phyloP scores from a whole-genome alignment of 2,888 invertebrate genomes.

The Habrosyne pyritoides region DNA sequence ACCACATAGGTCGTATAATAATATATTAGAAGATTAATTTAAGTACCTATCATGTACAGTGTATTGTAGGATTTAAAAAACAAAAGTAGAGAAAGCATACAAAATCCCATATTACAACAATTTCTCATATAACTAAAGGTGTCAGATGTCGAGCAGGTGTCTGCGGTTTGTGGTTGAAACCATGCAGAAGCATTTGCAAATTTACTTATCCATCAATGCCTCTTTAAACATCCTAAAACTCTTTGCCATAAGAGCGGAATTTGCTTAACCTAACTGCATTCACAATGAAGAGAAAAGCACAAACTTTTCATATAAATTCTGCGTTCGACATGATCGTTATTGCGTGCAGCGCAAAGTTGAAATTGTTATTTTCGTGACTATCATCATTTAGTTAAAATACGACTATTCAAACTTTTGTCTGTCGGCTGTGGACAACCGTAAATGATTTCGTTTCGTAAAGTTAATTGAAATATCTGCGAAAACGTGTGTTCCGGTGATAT shows the following conservation, averaged over 20 bases:
- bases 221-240: slow-evolving; percentile 15
- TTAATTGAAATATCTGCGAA: slow-evolving; percentile 23
- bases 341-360: slow-evolving; percentile 28
- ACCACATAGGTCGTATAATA: no score
- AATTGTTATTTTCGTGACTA: slow-evolving; percentile 20
- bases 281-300: slow-evolving; percentile 16
- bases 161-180: slow-evolving; percentile 59
- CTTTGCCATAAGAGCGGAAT: slow-evolving; percentile 14
- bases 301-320: slow-evolving; percentile 38
- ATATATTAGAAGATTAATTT: no score
- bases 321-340: slow-evolving; percentile 38
- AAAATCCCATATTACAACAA: slow-evolving; percentile 47
- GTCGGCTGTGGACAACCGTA: slow-evolving; percentile 37
- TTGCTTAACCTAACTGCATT: slow-evolving; percentile 24
- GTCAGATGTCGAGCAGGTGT: slow-evolving; percentile 60
- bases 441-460: slow-evolving; percentile 35
- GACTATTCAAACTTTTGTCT: slow-evolving; percentile 42
- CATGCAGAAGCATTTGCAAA: slow-evolving; percentile 32
- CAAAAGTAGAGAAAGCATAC: slow-evolving; percentile 30
- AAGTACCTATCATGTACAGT: no score
- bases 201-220: slow-evolving; percentile 21
- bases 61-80: slow-evolving; percentile 7
- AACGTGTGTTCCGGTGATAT: not conserved
- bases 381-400: slow-evolving; percentile 22
- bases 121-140: slow-evolving; percentile 55